These are phyloP conservation scores for Brienomyrus brachyistius DNA, from an alignment of 2,113 vertebrate genomes.

Conservation along the genomic window DNA sequence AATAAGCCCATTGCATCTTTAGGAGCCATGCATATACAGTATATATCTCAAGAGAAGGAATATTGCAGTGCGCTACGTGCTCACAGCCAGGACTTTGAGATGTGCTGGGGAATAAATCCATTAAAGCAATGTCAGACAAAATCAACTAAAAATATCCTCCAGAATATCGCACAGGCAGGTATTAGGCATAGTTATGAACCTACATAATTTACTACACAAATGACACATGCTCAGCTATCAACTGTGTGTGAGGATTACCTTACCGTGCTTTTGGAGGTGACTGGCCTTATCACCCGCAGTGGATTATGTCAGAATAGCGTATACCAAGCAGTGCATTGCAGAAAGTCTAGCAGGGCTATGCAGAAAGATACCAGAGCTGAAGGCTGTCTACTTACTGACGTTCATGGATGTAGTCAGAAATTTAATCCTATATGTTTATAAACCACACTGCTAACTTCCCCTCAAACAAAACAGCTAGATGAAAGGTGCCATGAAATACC, in stretches of 20 bases:
- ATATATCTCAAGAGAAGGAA: no score
- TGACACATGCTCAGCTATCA: not conserved
- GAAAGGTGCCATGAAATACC: not conserved
- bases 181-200: not conserved
- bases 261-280: not conserved
- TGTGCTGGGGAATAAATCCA: not conserved
- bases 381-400: not conserved
- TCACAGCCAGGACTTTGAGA: not conserved
- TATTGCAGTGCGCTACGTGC: not conserved
- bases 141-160: constrained; percentile 1
- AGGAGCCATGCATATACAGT: no score
- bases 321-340: no score
- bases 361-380: constrained; percentile 4
- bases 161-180: not conserved
- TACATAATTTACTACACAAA: not conserved
- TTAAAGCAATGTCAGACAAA: not conserved
- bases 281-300: not conserved
- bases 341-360: not conserved
- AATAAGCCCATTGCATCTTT: no score
- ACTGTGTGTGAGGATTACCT: constrained; percentile 11
- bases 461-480: not conserved
- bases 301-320: constrained; percentile 9
- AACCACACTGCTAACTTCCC: not conserved
- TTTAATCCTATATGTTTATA: not conserved
- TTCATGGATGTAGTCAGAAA: not conserved